These are phyloP conservation scores for Drosophila parabipectinata DNA, from an alignment of 1,140 invertebrate genomes.

Conservation along the genomic window DNA sequence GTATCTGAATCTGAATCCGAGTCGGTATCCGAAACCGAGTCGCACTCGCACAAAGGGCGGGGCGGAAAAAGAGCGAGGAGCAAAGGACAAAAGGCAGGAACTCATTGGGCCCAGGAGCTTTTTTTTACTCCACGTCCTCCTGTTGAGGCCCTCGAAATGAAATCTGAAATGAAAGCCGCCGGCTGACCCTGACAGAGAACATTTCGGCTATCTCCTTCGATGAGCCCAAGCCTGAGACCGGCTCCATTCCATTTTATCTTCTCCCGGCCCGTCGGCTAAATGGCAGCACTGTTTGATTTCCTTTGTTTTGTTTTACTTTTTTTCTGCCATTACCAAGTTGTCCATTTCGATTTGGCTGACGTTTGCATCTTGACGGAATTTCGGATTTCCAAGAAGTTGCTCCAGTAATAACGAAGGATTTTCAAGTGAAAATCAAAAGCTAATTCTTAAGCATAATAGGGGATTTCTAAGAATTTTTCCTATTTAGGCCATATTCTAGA, in stretches of 20 bases:
- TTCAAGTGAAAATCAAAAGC: slow-evolving; percentile 8
- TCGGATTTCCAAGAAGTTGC: background rate
- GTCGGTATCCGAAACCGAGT: slow-evolving; percentile 39
- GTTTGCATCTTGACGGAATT: slow-evolving; percentile 29
- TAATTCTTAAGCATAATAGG: background rate
- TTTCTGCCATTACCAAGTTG: slow-evolving; percentile 15
- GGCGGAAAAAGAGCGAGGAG: slow-evolving; percentile 37
- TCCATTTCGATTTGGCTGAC: slow-evolving; percentile 22
- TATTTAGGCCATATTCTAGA: background rate
- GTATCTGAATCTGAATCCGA: slow-evolving; percentile 7
- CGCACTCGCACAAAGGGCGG: slow-evolving; percentile 38
- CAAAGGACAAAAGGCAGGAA: slow-evolving; percentile 41
- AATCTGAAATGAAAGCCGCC: slow-evolving; percentile 65
- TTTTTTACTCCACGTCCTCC: slow-evolving; percentile 4
- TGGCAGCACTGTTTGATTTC: slow-evolving; percentile 53
- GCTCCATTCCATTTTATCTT: slow-evolving; percentile 10
- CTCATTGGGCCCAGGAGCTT: slow-evolving; percentile 53
- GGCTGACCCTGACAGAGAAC: slow-evolving; percentile 46
- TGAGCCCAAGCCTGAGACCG: background rate
- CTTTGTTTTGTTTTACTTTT: slow-evolving; percentile 32
- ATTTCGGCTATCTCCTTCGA: slow-evolving; percentile 42
- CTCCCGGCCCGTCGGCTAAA: slow-evolving; percentile 9
- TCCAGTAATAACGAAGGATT: slow-evolving; percentile 7
- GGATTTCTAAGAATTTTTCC: background rate
- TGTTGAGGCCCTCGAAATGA: slow-evolving; percentile 34